phyloP scores from a whole-genome alignment of 2,888 invertebrate species.

The Folsomia candida region DNA sequence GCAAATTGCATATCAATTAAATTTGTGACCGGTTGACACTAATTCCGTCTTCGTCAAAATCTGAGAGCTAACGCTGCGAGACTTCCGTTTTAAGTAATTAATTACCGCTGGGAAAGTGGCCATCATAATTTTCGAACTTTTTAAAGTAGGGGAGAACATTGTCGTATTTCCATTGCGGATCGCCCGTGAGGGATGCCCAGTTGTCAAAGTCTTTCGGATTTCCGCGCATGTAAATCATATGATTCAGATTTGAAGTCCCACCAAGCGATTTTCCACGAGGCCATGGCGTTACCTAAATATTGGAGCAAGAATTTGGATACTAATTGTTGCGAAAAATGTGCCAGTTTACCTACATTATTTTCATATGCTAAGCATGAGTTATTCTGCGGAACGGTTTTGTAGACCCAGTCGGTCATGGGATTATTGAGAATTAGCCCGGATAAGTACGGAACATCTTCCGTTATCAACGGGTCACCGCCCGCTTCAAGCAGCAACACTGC shows the following conservation, averaged over 20 bases:
- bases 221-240: too few species aligned
- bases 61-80: too few species aligned
- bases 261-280: too few species aligned
- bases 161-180: slow-evolving; percentile 36
- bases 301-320: background rate
- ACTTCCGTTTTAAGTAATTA: too few species aligned
- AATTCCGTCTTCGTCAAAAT: too few species aligned
- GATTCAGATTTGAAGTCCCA: too few species aligned
- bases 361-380: background rate
- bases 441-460: background rate
- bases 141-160: slow-evolving; percentile 32
- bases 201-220: slow-evolving; percentile 18
- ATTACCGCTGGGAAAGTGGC: slow-evolving; percentile 21
- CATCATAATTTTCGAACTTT: slow-evolving; percentile 40
- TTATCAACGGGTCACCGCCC: too few species aligned
- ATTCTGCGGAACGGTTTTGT: background rate
- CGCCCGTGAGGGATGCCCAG: slow-evolving; percentile 26
- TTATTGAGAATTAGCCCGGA: background rate
- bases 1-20: too few species aligned
- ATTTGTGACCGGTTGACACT: too few species aligned
- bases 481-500: too few species aligned
- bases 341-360: background rate
- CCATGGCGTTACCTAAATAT: too few species aligned
- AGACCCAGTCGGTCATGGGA: background rate
- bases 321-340: background rate